phyloP scores from a whole-genome alignment of 2,888 invertebrate genomes.

The Nephrotoma guestfalica region DNA sequence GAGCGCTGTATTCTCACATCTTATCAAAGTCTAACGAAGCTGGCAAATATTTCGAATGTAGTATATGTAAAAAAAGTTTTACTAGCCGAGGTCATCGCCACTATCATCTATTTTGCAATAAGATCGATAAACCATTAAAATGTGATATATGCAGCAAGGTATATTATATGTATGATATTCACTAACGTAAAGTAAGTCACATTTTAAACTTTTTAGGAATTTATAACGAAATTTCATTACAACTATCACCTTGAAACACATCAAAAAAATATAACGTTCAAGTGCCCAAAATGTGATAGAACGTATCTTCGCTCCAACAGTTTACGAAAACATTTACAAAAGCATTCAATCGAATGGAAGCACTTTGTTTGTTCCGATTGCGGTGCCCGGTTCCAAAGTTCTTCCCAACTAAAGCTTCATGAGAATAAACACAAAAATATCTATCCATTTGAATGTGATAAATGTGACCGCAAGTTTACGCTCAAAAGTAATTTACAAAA shows the following conservation, averaged over 20 bases:
- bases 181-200: not conserved
- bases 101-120: constrained; percentile 47
- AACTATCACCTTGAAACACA: constrained; percentile 59
- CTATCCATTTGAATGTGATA: constrained; percentile 43
- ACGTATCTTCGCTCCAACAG: constrained; percentile 54
- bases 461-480: constrained; percentile 42
- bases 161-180: constrained; percentile 1
- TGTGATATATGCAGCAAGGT: constrained; percentile 31
- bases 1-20: constrained; percentile 12
- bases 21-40: constrained; percentile 9
- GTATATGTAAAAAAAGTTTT: constrained; percentile 51
- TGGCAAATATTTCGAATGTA: constrained; percentile 38
- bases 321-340: constrained; percentile 52
- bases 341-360: constrained; percentile 32
- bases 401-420: constrained; percentile 44
- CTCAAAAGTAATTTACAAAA: constrained; percentile 53
- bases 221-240: constrained; percentile 54
- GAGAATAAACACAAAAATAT: constrained; percentile 44
- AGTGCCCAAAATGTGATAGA: constrained; percentile 49
- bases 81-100: constrained; percentile 48
- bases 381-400: constrained; percentile 43
- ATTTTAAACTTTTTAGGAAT: constrained; percentile 36
- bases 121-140: constrained; percentile 37
- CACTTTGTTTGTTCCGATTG: constrained; percentile 41
- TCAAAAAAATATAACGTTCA: constrained; percentile 41